Evolutionary conservation across 2,797 vertebrate species (phyloP).

Genomic region (Tenualosa thibaudeaui): DNA sequence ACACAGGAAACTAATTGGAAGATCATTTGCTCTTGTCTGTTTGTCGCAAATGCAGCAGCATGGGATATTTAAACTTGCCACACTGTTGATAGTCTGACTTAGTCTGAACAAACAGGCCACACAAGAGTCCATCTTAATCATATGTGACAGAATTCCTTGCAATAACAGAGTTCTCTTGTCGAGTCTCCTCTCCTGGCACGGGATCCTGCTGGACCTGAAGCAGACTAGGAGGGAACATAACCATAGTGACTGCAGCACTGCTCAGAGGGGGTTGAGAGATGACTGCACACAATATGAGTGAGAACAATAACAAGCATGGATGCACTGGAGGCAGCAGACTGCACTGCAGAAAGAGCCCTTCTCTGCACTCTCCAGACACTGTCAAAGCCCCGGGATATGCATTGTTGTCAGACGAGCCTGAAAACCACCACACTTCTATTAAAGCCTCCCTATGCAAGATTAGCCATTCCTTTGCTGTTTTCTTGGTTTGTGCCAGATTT

Average conservation of each 20-base stretch:
- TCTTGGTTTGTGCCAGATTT: too few species aligned
- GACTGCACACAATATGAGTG: not conserved
- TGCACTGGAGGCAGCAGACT: not conserved
- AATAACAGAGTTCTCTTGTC: not conserved
- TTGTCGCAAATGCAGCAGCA: not conserved
- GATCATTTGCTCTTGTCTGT: not conserved
- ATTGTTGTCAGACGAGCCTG: not conserved
- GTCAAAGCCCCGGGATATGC: not conserved
- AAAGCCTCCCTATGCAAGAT: not conserved
- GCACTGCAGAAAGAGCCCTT: not conserved
- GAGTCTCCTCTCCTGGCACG: not conserved
- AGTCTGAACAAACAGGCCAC: not conserved
- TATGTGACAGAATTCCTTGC: not conserved
- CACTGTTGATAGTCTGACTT: not conserved
- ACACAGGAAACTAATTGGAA: not conserved
- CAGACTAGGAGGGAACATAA: not conserved
- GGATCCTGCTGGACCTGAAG: not conserved
- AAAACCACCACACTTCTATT: constrained; percentile 15
- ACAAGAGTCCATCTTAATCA: not conserved
- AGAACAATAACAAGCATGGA: not conserved
- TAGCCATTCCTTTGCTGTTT: too few species aligned
- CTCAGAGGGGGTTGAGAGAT: not conserved
- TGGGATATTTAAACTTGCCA: not conserved
- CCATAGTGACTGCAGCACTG: not conserved
- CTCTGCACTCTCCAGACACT: not conserved